Evolutionary conservation across 2,888 invertebrate genomes (phyloP).

Genomic region (Congeria kusceri): DNA sequence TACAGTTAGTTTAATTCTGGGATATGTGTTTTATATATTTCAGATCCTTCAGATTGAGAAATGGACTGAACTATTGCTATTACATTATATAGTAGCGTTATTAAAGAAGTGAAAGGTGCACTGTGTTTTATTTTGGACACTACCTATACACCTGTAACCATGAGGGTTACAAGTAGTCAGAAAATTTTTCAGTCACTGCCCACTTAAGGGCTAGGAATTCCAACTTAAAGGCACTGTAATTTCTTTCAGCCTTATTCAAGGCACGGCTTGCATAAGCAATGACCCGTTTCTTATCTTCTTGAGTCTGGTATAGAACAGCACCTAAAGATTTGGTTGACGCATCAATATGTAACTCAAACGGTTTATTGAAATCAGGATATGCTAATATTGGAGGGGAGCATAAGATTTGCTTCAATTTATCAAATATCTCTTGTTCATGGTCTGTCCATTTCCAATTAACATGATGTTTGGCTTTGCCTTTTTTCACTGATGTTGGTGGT

Average conservation of each 20-base stretch:
- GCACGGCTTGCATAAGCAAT: neutral
- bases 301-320: neutral
- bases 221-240: neutral
- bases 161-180: too few relatives aligned
- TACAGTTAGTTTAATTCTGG: too few relatives aligned
- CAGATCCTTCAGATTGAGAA: too few relatives aligned
- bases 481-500: neutral
- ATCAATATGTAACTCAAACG: too few relatives aligned
- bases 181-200: neutral
- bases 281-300: neutral
- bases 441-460: neutral
- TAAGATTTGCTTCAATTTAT: neutral
- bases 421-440: neutral
- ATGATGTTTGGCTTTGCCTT: neutral
- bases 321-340: too few relatives aligned
- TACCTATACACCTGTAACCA: too few relatives aligned
- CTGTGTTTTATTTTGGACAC: too few relatives aligned
- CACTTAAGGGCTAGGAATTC: neutral
- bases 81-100: too few relatives aligned
- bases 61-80: too few relatives aligned
- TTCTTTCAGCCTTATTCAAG: neutral
- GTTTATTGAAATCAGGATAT: too few relatives aligned
- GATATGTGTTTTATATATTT: too few relatives aligned
- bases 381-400: neutral
- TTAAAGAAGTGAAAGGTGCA: too few relatives aligned